Evolutionary conservation across 1,140 invertebrate species (phyloP), one percentile per base, ranked within the genome.

Genomic region (Bombus waltoni): DNA sequence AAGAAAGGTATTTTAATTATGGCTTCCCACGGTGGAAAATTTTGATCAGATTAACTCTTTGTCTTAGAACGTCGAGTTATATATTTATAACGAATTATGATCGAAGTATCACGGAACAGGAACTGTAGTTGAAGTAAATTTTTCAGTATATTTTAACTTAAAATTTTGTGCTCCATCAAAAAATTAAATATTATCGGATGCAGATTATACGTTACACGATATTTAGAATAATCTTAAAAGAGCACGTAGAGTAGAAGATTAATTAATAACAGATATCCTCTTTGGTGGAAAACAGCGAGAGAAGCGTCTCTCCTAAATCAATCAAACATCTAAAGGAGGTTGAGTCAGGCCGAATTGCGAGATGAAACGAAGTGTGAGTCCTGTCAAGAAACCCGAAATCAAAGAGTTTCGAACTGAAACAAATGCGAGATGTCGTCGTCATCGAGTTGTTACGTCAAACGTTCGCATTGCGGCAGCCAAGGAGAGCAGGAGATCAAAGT

Each of bases 401-500:
- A 40, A 62, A 77, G 44, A 22, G 32, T 28, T 1, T 40, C 15
- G 28, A 47, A 25, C 8, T n/a, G 28, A 44, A 18, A 35, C 40
- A 32, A 62, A 44, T 28, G 28, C 4, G 68, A 38, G 18, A 53
- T 28, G 65, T 53, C 65, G 22, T 15, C 25, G 42, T 28, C n/a
- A 38, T n/a, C 38, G 57, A 73, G 62, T 80, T 59, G 38, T 42
- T 57, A 18, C 40, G 47, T 78, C 47, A 68, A 78, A 59, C 35
- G 47, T n/a, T 68, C 42, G 59, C 38, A 32, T 59, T 44, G 65
- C 28, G 6, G 22, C n/a, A 15, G 1, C 13, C 28, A 38, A 79
- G 66, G 53, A 25, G 15, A 71, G 22, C 3, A 13, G 3, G 32
- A 59, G 82, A 84, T 84, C 82, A 84, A 84, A 84, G 66, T 66